A percentile compares a stretch with the other conserved stretches of the same genome.
Conservation (phyloP, 2,113 vertebrate species). For the Lophochroa leadbeateri region DNA sequence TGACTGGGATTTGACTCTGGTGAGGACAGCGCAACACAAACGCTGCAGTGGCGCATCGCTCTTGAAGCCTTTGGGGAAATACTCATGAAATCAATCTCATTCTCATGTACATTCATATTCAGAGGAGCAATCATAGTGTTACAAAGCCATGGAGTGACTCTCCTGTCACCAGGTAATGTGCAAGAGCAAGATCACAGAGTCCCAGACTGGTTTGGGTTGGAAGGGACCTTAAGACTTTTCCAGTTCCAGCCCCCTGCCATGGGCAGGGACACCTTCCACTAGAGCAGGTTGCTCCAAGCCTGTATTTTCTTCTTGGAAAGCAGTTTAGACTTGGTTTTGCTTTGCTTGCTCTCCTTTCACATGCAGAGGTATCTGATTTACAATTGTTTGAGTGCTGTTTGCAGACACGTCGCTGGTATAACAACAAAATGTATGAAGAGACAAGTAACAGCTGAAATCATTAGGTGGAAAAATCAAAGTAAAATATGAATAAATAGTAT, state of each 20-base stretch:
- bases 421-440: background rate
- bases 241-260: background rate
- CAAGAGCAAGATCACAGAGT: background rate
- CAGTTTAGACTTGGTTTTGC: background rate
- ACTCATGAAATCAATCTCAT: background rate
- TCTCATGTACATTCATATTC: background rate
- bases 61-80: background rate
- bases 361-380: background rate
- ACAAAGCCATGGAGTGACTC: background rate
- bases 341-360: background rate
- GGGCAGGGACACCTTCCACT: background rate
- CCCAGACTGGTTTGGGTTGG: background rate
- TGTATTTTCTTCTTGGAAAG: background rate
- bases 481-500: background rate
- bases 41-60: rapidly evolving
- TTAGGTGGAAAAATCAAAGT: background rate
- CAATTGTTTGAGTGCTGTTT: background rate
- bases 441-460: background rate
- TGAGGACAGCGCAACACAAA: background rate
- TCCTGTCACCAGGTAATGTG: background rate
- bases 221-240: background rate
- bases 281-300: background rate
- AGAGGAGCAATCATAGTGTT: background rate
- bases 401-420: background rate
- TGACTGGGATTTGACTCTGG: background rate